These are phyloP conservation scores for Leucophenga maculata DNA, from an alignment of 2,888 invertebrate genomes.

Conservation along the genomic window DNA sequence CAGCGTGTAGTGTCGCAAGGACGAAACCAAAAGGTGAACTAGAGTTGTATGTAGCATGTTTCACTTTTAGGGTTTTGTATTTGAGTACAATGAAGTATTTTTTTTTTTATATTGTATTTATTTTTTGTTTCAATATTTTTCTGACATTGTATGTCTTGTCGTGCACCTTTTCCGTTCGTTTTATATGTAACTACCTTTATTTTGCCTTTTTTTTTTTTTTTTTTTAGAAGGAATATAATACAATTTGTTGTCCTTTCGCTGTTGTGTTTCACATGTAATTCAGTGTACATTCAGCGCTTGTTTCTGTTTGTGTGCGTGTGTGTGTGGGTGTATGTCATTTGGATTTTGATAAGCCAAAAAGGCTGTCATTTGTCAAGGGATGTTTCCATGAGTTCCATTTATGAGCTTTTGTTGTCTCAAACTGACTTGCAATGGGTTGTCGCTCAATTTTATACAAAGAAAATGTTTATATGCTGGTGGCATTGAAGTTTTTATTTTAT, in stretches of 20 bases:
- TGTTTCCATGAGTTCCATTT: conserved; percentile 11
- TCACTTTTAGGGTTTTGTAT: conserved; percentile 5
- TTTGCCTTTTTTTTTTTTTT: background rate
- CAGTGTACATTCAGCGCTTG: background rate
- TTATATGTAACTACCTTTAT: background rate
- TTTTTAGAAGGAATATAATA: background rate
- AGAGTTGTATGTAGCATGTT: background rate
- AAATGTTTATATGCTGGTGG: too few relatives aligned
- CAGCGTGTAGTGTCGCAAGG: background rate
- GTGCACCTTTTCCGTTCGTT: background rate
- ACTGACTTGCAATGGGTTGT: too few relatives aligned
- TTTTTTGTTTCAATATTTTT: conserved; percentile 50
- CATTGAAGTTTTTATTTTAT: too few relatives aligned
- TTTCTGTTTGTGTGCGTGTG: conserved; percentile 28
- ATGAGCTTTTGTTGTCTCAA: background rate
- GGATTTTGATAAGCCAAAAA: conserved; percentile 61
- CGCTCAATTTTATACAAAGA: too few relatives aligned
- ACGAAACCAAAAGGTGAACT: conserved; percentile 29
- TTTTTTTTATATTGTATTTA: conserved; percentile 39
- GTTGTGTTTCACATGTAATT: background rate
- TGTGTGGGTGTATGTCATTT: conserved; percentile 55
- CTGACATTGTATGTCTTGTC: conserved; percentile 28
- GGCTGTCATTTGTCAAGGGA: conserved; percentile 33
- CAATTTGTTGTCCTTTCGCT: conserved; percentile 19
- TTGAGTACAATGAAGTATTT: background rate